Percentiles rank a stretch among this genome's conserved stretches.
These are phyloP conservation scores for Hyperoodon ampullatus DNA, from an alignment of 2,113 vertebrate genomes.

Conservation along the genomic window DNA sequence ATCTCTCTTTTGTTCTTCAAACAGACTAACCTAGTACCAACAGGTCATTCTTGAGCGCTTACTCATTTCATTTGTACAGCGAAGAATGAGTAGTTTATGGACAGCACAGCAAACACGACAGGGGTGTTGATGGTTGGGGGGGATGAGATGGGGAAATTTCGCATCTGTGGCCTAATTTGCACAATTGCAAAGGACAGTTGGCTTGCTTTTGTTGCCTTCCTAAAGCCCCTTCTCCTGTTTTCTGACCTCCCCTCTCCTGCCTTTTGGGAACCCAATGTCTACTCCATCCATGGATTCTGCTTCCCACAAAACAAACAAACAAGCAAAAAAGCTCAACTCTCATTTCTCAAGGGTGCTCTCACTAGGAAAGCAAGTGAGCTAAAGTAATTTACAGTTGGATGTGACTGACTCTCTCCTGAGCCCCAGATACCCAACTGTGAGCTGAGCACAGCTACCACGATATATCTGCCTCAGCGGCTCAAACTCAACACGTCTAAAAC, in stretches of 20 bases:
- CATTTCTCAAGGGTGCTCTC: background rate
- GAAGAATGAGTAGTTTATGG: background rate
- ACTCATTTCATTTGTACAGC: background rate
- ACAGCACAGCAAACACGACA: background rate
- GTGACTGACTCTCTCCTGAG: background rate
- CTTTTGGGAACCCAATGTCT: background rate
- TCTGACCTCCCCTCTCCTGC: background rate
- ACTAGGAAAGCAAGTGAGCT: background rate
- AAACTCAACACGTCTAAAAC: background rate
- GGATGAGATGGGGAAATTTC: background rate
- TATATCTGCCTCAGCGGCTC: background rate
- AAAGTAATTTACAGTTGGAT: background rate
- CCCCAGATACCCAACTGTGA: background rate
- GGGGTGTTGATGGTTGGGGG: background rate
- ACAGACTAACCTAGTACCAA: background rate
- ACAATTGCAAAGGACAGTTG: background rate
- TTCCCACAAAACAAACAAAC: background rate
- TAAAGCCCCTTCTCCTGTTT: background rate
- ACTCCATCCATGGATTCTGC: background rate
- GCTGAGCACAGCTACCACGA: background rate
- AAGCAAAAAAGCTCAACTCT: background rate
- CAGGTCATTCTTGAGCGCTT: background rate
- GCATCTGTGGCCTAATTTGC: background rate
- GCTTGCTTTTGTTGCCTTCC: background rate
- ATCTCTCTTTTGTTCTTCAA: slow-evolving; percentile 23